Conservation (phyloP, 2,888 invertebrate species). For the Athripsodes cinereus region DNA sequence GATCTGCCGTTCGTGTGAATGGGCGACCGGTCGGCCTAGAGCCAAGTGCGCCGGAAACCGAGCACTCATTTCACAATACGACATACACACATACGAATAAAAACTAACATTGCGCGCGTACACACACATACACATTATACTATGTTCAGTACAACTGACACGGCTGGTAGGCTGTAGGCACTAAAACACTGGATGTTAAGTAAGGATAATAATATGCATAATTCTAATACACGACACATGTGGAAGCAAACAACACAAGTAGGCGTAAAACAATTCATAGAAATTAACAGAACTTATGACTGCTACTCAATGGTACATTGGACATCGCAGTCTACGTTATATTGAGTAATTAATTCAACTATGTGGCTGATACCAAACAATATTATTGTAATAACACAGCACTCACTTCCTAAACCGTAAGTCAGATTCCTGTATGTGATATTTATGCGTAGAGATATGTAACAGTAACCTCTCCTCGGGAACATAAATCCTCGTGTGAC, state of each 20-base stretch:
- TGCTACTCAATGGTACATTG: too few species aligned
- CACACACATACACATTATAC: background rate
- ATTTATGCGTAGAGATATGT: constrained; percentile 6
- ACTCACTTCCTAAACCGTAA: constrained; percentile 22
- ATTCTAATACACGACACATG: too few species aligned
- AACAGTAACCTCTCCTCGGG: constrained; percentile 15
- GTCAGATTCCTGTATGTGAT: constrained; percentile 19
- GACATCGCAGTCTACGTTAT: too few species aligned
- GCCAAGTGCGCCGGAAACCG: constrained; percentile 14
- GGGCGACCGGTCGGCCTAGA: constrained; percentile 12
- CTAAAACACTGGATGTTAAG: too few species aligned
- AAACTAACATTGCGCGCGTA: too few species aligned
- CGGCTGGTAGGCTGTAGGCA: too few species aligned
- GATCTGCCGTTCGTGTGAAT: constrained; percentile 16
- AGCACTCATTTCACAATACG: constrained; percentile 14
- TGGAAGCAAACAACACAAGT: too few species aligned
- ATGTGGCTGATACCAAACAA: too few species aligned
- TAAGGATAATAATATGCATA: too few species aligned
- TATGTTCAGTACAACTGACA: background rate
- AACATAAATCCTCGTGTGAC: constrained; percentile 22
- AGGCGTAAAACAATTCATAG: too few species aligned
- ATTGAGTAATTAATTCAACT: too few species aligned
- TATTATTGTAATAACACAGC: constrained; percentile 5
- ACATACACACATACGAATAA: constrained; percentile 4
- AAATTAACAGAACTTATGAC: too few species aligned